phyloP scores from a whole-genome alignment of 2,888 invertebrate species.

The Temnothorax unifasciatus region DNA sequence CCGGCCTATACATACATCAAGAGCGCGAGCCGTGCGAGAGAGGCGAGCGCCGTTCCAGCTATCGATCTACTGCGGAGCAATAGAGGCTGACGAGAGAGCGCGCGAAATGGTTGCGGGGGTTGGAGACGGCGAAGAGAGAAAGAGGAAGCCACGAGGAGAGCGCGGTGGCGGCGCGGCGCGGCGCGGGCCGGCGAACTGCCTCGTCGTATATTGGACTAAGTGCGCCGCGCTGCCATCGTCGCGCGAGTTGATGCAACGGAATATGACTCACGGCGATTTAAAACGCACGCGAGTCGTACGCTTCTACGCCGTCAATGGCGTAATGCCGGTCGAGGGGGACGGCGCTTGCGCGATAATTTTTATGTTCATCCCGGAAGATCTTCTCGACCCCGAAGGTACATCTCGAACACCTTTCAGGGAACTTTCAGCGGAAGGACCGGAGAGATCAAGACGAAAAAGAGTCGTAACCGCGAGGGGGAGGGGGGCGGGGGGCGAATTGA shows the following conservation, averaged over 20 bases:
- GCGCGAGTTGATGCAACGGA: constrained; percentile 20
- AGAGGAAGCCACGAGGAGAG: constrained; percentile 39
- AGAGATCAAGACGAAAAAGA: background rate
- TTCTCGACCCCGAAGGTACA: no score
- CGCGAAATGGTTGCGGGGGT: constrained; percentile 67
- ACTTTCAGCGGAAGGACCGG: background rate
- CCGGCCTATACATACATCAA: constrained; percentile 73
- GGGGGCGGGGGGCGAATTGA: background rate
- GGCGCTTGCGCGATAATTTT: background rate
- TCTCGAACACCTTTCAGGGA: background rate
- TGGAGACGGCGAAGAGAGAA: constrained; percentile 67
- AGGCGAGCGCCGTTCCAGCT: constrained; percentile 72
- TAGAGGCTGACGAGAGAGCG: constrained; percentile 72
- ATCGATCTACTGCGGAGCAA: constrained; percentile 83
- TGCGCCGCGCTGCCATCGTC: constrained; percentile 27
- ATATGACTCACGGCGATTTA: constrained; percentile 23
- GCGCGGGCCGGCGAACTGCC: constrained; percentile 47
- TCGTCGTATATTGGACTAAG: constrained; percentile 14
- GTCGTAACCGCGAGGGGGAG: background rate
- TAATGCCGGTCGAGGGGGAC: background rate
- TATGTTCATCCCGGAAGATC: background rate
- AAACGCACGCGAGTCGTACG: constrained; percentile 8
- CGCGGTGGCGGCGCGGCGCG: constrained; percentile 22
- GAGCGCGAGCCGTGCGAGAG: constrained; percentile 71
- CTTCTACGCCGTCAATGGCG: background rate